Evolutionary conservation across 2,888 invertebrate species (phyloP).

Genomic region (Choristoneura rosaceana): DNA sequence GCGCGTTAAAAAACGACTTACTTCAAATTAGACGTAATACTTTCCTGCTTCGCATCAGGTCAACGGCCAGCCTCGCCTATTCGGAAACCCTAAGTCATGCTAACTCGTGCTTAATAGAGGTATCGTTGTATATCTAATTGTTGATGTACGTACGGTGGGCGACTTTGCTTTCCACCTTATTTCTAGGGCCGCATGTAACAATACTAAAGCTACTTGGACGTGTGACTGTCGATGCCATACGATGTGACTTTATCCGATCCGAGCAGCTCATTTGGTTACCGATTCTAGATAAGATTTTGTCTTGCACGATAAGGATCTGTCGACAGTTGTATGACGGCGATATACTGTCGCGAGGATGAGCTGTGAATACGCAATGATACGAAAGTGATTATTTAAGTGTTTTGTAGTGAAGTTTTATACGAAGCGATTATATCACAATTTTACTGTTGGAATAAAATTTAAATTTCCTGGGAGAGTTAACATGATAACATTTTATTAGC

Average conservation of each 20-base stretch:
- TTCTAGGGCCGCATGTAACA: neutral
- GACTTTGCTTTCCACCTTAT: neutral
- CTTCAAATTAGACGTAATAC: constrained; percentile 26
- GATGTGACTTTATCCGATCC: constrained; percentile 10
- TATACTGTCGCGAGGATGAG: constrained; percentile 16
- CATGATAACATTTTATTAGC: neutral
- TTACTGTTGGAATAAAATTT: neutral
- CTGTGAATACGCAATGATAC: constrained; percentile 24
- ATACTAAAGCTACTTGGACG: neutral
- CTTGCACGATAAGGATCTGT: constrained; percentile 35
- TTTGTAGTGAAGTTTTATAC: neutral
- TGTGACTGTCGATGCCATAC: neutral
- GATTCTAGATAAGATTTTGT: constrained; percentile 40
- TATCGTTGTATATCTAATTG: constrained; percentile 12
- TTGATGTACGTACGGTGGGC: constrained; percentile 30
- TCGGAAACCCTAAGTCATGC: constrained; percentile 29
- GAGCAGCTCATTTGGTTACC: constrained; percentile 35
- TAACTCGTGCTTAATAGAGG: constrained; percentile 22
- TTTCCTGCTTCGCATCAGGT: constrained; percentile 26
- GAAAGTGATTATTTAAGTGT: constrained; percentile 12
- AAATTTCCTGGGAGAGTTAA: neutral
- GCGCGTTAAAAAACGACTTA: constrained; percentile 11
- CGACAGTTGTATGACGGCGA: constrained; percentile 28
- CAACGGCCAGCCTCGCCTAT: constrained; percentile 23
- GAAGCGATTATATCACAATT: neutral